Base-by-base conservation (phyloP, 2,888 invertebrate genomes). In the Aleiodes leptofemur region DNA sequence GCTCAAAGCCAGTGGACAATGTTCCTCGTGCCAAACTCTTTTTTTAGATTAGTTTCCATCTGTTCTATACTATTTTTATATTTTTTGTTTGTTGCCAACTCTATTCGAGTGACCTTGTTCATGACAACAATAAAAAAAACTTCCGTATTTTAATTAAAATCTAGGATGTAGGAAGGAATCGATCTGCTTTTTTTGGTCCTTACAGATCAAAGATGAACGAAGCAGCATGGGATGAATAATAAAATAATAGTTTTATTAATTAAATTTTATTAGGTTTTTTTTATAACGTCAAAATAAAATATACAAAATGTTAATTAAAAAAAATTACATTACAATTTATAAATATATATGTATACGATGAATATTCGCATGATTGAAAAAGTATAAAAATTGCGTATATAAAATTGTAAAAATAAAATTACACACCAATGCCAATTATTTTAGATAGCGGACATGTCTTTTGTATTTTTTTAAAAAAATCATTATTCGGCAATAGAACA, bases 251-350 rank as follows among this genome's bases (percentile, higher is more conserved):
- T 14, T 61, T 61, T 61, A 61, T 61, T 38, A 34, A 34, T 34
- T 34, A 6, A 34, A 34, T 34, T 34, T 34, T 34, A 34, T 34
- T 34, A 34, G 38, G 34, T 16, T 38, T 38, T 59, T 14, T 16
- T 61, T 43, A 34, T 61, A 61, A 61, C 61, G 43, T 16, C 14
- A 2, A 14, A 38, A 61, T 61, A 61, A 61, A 61, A 61, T 61
- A 61, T 61, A 61, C 38, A 61, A 16, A n/a, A n/a, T 38, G 38
- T 38, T 61, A 61, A 34, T 38, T 61, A 4, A 61, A 61, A 38
- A 59, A 34, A n/a, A 57, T 57, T 57, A 61, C 8, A 43, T 61
- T 43, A 61, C 34, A 61, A 7, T 61, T 43, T 43, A 48, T 48
- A 14, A 38, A 64, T 64, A 64, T 43, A 64, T 43, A 7, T 16